Conservation (phyloP, 2,113 vertebrate genomes). For the Cathartes aura region DNA sequence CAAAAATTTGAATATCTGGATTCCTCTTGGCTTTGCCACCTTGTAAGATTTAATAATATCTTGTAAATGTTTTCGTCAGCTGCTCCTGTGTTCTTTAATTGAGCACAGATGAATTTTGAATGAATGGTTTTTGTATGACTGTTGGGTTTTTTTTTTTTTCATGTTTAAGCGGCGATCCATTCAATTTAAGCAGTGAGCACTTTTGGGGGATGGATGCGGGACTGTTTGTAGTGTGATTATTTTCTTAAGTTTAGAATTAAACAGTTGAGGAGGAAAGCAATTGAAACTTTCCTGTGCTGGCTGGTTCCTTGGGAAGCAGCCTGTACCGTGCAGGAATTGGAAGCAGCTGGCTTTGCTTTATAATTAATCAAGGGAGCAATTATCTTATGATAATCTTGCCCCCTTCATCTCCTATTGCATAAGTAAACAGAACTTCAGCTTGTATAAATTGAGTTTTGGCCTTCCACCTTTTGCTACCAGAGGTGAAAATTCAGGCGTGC, state of each 20-base stretch:
- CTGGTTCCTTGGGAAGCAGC: background rate
- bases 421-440: slow-evolving; percentile 30
- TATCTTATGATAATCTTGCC: slow-evolving; percentile 32
- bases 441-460: background rate
- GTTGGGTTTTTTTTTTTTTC: background rate
- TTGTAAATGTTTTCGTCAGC: slow-evolving; percentile 43
- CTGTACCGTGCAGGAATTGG: background rate
- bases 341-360: slow-evolving; percentile 49
- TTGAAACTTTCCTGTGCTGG: background rate
- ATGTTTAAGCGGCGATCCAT: background rate
- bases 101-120: background rate
- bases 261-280: background rate
- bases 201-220: background rate
- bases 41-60: slow-evolving; percentile 5
- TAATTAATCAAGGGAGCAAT: slow-evolving; percentile 37
- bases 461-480: background rate
- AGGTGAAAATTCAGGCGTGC: background rate
- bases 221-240: background rate
- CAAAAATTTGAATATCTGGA: slow-evolving; percentile 1
- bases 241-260: background rate
- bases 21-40: background rate
- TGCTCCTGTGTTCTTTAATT: slow-evolving; percentile 28
- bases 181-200: background rate
- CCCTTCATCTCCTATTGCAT: slow-evolving; percentile 25
- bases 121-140: background rate